phyloP scores from a whole-genome alignment of 2,888 invertebrate species.

The Luperina testacea region DNA sequence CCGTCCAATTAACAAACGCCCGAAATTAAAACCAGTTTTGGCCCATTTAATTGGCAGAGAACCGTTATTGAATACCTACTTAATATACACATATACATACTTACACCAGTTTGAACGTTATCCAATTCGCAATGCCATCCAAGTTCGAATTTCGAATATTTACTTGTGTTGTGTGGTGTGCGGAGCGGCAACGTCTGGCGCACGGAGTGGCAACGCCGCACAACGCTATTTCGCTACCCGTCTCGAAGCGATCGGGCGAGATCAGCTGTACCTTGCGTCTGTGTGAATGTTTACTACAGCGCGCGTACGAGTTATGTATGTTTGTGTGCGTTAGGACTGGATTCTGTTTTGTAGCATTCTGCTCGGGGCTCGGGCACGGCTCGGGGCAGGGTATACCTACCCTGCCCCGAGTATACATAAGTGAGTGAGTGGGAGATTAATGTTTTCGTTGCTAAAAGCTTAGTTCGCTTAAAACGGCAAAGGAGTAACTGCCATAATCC shows the following conservation, averaged over 20 bases:
- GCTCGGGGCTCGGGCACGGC: constrained; percentile 13
- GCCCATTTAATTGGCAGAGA: constrained; percentile 68
- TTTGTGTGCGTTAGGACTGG: constrained; percentile 53
- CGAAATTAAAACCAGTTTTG: constrained; percentile 74
- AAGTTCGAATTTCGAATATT: constrained; percentile 80
- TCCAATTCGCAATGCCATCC: constrained; percentile 80
- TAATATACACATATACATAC: constrained; percentile 43
- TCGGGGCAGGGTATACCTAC: constrained; percentile 22
- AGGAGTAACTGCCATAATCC: neutral
- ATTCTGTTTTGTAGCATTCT: constrained; percentile 58
- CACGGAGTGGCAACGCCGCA: constrained; percentile 77
- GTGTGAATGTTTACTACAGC: constrained; percentile 65
- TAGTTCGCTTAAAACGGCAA: neutral
- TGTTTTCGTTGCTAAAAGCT: constrained; percentile 42
- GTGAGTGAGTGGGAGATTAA: constrained; percentile 33
- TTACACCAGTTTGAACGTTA: constrained; percentile 71
- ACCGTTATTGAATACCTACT: constrained; percentile 74
- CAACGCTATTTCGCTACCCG: constrained; percentile 72
- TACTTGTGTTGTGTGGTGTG: constrained; percentile 73
- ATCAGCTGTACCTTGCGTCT: constrained; percentile 65
- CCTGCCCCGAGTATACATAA: neutral
- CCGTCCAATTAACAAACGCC: constrained; percentile 74
- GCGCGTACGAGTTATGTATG: constrained; percentile 30
- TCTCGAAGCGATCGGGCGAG: constrained; percentile 69
- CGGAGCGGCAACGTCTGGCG: constrained; percentile 76